phyloP scores from a whole-genome alignment of 2,888 invertebrate genomes.

The Archips crataeganus region DNA sequence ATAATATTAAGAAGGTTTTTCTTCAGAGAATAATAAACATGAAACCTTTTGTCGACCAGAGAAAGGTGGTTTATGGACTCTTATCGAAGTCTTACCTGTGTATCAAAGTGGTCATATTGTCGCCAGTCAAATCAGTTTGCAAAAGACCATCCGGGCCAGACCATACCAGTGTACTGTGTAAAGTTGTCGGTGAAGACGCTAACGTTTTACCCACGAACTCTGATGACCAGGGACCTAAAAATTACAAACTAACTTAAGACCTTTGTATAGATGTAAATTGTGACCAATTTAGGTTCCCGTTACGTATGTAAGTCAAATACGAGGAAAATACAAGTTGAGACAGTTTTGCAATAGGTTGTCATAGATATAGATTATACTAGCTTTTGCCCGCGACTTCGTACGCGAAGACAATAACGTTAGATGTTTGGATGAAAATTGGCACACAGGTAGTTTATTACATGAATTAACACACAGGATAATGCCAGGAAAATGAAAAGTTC shows the following conservation, averaged over 20 bases:
- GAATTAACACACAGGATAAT: too few relatives aligned
- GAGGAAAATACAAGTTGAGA: neutral
- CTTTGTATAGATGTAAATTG: neutral
- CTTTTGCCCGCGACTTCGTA: too few relatives aligned
- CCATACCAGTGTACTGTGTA: constrained; percentile 89
- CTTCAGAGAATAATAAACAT: too few relatives aligned
- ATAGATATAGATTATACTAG: too few relatives aligned
- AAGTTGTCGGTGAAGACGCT: constrained; percentile 81
- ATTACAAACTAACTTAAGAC: neutral
- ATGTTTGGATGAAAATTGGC: too few relatives aligned
- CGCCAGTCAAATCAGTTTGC: constrained; percentile 93
- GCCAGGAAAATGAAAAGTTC: too few relatives aligned
- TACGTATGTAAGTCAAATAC: too few relatives aligned
- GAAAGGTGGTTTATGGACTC: neutral
- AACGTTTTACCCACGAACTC: constrained; percentile 91
- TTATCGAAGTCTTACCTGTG: constrained; percentile 69
- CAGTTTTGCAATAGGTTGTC: constrained; percentile 30
- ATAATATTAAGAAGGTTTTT: too few relatives aligned
- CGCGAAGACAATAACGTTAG: too few relatives aligned
- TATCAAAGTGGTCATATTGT: constrained; percentile 89
- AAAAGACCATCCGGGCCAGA: constrained; percentile 91
- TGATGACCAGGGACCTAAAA: constrained; percentile 91
- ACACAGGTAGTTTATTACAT: too few relatives aligned
- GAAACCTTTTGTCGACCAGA: neutral
- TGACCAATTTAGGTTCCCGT: too few relatives aligned